Evolutionary conservation across 1,140 invertebrate species (phyloP).

Genomic region (Eurosta solidaginis): DNA sequence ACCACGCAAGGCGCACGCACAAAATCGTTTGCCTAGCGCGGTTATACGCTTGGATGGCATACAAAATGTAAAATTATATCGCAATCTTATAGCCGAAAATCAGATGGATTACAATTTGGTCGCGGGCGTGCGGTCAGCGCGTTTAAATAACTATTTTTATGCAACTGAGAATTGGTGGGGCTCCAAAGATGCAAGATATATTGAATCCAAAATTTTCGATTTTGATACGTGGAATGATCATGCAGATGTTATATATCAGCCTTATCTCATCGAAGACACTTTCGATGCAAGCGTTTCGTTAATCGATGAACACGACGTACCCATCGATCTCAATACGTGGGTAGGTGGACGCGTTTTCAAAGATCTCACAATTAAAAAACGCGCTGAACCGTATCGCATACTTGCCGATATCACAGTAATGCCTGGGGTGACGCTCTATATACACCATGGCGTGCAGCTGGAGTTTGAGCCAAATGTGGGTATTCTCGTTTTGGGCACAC

Average conservation of each 20-base stretch:
- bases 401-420: conserved; percentile 93
- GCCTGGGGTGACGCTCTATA: conserved; percentile 85
- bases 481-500: conserved; percentile 90
- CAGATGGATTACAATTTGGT: conserved; percentile 88
- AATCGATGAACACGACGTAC: conserved; percentile 62
- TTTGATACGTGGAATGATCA: conserved; percentile 99
- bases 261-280: conserved; percentile 79
- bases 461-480: conserved; percentile 97
- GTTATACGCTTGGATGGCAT: conserved; percentile 92
- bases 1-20: conserved; percentile 11
- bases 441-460: conserved; percentile 87
- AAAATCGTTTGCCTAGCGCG: conserved; percentile 69
- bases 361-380: conserved; percentile 71
- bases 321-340: conserved; percentile 62
- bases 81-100: conserved; percentile 91
- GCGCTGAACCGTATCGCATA: conserved; percentile 80
- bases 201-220: conserved; percentile 91
- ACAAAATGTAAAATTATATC: conserved; percentile 88
- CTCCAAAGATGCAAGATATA: conserved; percentile 69
- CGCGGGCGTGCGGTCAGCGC: conserved; percentile 87
- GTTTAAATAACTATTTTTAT: conserved; percentile 85
- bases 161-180: conserved; percentile 98
- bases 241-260: conserved; percentile 86
- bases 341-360: conserved; percentile 82
- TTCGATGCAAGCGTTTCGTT: conserved; percentile 78